Base-by-base conservation (phyloP, 2,113 vertebrate species). In the Gymnorhina tibicen region DNA sequence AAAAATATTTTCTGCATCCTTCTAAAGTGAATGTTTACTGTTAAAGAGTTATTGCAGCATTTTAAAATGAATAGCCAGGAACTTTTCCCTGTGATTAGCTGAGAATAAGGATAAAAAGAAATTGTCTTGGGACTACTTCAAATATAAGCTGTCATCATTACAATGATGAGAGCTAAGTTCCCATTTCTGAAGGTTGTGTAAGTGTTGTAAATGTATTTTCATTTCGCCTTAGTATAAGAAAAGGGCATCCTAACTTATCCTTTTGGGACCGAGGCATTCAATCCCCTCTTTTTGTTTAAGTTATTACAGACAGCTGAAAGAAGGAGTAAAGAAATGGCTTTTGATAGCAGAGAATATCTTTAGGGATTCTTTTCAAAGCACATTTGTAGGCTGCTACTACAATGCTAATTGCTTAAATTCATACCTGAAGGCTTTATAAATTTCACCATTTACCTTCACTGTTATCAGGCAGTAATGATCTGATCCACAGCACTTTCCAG, bases 401-500 rank as follows among this genome's bases (percentile, higher is more conserved):
- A 70, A 49, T 30, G 7, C 4, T 94, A 91, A 93, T 93, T 82
- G 77, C 59, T 85, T 89, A 94, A 89, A 87, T 91, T 93, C 62
- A 60, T 85, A 95, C 73, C 69, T 83, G 81, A 91, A 85, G 69
- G 26, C 56, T 91, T 91, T 60, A 91, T 72, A 85, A 89, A 91
- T 85, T 47, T 56, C 35, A 78, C 16, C 13, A 16, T 70, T 95
- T 77, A 49, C 27, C 56, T 70, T 70, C 26, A 33, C 26, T 88
- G 5, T 86, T 95, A 66, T 52, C 28, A 62, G 67, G 13, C 42
- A 73, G 14, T 39, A 69, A 83, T 69, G 50, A 92, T 58, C 47
- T 84, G 47, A 88, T 78, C 9, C 68, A 67, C 27, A 89, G 37
- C 10, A 35, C 8, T 42, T 27, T 22, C 4, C 12, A 77, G 46